Percentiles rank a stretch among this genome's conserved stretches.
These are phyloP conservation scores for Aphrophora alni DNA, from an alignment of 2,888 invertebrate species.

Conservation along the genomic window DNA sequence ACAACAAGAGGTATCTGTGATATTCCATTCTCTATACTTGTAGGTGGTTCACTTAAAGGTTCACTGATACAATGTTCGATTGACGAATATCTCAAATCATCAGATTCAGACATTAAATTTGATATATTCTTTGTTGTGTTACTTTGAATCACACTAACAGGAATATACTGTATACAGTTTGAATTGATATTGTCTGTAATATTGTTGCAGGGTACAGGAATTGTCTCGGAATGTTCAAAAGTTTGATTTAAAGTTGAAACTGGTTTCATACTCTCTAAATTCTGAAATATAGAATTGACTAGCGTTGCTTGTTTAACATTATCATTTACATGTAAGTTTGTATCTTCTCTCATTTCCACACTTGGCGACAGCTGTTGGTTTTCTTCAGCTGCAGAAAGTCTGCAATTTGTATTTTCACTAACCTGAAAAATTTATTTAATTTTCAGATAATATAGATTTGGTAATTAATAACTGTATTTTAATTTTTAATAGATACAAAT, in stretches of 20 bases:
- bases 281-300: neutral
- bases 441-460: neutral
- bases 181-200: neutral
- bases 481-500: too few species aligned
- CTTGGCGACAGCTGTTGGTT: neutral
- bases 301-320: neutral
- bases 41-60: neutral
- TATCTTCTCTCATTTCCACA: neutral
- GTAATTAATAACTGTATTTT: too few species aligned
- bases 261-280: neutral
- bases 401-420: neutral
- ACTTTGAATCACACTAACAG: neutral
- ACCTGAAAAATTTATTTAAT: neutral
- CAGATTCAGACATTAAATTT: neutral
- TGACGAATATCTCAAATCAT: neutral
- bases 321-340: neutral
- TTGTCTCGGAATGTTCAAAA: neutral
- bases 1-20: neutral
- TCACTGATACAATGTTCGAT: neutral
- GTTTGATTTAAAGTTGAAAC: neutral
- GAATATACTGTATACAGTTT: neutral
- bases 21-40: neutral
- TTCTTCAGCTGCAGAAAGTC: neutral
- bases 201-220: neutral
- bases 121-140: neutral